These are phyloP conservation scores for Sinella curviseta DNA, from an alignment of 1,140 invertebrate genomes.

Conservation along the genomic window DNA sequence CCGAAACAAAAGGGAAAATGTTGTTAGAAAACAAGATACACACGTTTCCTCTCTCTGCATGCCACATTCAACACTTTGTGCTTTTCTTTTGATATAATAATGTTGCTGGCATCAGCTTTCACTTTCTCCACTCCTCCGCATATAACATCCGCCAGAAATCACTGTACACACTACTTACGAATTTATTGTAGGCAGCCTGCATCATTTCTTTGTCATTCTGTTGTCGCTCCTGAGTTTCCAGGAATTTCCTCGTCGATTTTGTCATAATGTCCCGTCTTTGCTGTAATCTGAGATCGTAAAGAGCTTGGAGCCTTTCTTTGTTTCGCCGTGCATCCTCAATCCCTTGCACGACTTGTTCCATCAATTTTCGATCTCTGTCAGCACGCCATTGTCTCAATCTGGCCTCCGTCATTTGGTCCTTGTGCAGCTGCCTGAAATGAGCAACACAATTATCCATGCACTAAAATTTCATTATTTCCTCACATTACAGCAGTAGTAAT, in stretches of 20 bases:
- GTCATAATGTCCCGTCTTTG: neutral
- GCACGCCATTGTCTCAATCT: neutral
- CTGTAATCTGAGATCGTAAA: neutral
- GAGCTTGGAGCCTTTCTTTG: neutral
- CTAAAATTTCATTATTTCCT: neutral
- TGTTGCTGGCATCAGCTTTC: no score
- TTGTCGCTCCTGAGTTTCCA: neutral
- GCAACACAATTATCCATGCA: neutral
- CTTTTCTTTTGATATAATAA: no score
- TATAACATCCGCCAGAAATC: no score
- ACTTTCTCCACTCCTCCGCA: no score
- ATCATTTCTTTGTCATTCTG: neutral
- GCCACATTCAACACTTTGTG: neutral
- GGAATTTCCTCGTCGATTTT: neutral
- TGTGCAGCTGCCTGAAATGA: neutral
- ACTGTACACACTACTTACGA: conserved; percentile 4
- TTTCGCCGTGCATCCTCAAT: neutral
- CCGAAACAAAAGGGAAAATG: neutral
- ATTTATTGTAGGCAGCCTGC: conserved; percentile 12
- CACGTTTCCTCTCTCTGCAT: no score
- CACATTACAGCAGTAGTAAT: neutral
- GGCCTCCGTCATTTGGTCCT: neutral
- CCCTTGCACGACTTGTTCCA: neutral
- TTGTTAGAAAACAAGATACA: neutral
- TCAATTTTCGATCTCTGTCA: neutral